These are phyloP conservation scores for Octodon degus DNA, from an alignment of 2,113 vertebrate genomes.

Conservation along the genomic window DNA sequence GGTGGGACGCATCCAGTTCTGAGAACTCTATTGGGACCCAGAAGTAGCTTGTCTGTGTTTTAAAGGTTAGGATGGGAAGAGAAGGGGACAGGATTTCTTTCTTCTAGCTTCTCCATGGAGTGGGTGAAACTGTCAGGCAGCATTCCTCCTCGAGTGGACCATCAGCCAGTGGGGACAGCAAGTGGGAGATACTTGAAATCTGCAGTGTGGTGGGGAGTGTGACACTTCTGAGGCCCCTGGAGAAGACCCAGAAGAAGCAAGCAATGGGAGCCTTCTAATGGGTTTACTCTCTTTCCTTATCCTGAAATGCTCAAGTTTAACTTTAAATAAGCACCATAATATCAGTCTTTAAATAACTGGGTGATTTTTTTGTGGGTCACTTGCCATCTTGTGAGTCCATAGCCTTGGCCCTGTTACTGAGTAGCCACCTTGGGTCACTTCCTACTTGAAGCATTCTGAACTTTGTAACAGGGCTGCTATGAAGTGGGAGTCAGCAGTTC, in stretches of 20 bases:
- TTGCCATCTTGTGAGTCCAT: neutral
- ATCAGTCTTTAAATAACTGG: neutral
- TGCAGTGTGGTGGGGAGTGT: too few relatives aligned
- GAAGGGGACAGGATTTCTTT: neutral
- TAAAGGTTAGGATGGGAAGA: neutral
- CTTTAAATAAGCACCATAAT: neutral
- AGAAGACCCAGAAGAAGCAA: neutral
- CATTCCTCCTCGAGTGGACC: neutral
- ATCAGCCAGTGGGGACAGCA: neutral
- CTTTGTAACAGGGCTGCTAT: neutral
- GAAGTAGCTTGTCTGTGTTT: neutral
- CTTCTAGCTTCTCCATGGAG: neutral
- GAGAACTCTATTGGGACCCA: neutral
- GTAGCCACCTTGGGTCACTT: neutral
- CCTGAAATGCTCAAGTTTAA: neutral
- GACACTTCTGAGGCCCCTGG: neutral
- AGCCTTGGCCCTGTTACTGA: neutral
- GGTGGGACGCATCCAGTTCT: neutral
- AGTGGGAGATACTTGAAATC: neutral
- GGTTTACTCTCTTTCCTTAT: neutral
- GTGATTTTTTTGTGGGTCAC: neutral
- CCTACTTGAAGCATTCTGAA: neutral
- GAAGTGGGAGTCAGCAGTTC: neutral
- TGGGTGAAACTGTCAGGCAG: neutral
- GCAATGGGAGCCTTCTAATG: neutral